phyloP scores from a whole-genome alignment of 2,888 invertebrate species.

The Chloroclystis v-ata region DNA sequence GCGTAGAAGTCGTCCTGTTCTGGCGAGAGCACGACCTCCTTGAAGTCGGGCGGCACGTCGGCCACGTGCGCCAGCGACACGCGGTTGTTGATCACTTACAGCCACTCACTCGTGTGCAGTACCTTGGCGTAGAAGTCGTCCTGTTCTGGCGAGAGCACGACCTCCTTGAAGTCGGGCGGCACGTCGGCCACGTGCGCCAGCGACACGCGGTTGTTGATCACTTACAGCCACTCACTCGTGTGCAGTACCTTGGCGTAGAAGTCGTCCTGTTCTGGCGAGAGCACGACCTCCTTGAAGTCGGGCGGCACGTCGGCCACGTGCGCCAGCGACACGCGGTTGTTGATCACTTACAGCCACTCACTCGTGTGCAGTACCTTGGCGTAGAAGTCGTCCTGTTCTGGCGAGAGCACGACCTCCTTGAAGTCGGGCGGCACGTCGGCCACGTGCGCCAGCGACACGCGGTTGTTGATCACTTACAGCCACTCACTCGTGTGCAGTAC shows the following conservation, averaged over 20 bases:
- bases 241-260: no score
- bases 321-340: not conserved
- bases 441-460: constrained; percentile 91
- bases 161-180: constrained; percentile 92
- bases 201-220: constrained; percentile 95
- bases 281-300: no score
- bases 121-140: constrained; percentile 98
- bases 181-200: constrained; percentile 90
- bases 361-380: constrained; percentile 80
- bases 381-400: constrained; percentile 98
- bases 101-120: constrained; percentile 3
- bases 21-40: no score
- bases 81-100: not conserved
- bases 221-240: constrained; percentile 86
- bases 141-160: constrained; percentile 95
- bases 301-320: not conserved
- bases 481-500: constrained; percentile 81
- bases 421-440: constrained; percentile 93
- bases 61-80: not conserved
- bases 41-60: no score
- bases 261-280: no score
- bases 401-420: constrained; percentile 94
- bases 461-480: constrained; percentile 93
- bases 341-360: no score
- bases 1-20: no score